Percentiles rank a stretch among this genome's conserved stretches.
Conservation (phyloP, 2,113 vertebrate genomes). For the Oreotrochilus melanogaster region DNA sequence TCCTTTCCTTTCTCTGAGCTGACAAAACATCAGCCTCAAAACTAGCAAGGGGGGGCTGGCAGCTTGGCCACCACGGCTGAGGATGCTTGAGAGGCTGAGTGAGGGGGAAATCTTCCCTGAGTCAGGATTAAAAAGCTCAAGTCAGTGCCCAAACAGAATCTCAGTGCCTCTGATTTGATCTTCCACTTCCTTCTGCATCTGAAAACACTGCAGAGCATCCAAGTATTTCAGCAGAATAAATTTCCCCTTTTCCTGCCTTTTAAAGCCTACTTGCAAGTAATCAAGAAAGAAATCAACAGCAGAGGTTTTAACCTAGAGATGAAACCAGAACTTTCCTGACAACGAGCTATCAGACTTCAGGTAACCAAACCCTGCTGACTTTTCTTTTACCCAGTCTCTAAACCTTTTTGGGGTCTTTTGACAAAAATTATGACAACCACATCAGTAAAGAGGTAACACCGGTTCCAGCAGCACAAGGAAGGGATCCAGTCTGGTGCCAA, state of each 20-base stretch:
- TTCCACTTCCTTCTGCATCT: not conserved
- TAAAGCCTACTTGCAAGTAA: not conserved
- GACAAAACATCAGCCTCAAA: not conserved
- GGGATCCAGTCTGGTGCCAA: not conserved
- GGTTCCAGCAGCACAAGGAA: not conserved
- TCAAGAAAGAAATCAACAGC: not conserved
- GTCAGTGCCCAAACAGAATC: not conserved
- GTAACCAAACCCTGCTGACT: not conserved
- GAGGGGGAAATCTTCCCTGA: not conserved
- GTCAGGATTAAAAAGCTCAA: not conserved
- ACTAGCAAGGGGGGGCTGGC: not conserved
- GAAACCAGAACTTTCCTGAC: not conserved
- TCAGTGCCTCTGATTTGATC: not conserved
- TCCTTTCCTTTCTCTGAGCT: not conserved
- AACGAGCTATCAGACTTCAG: not conserved
- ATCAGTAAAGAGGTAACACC: not conserved
- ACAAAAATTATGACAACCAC: not conserved
- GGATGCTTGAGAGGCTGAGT: not conserved
- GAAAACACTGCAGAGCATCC: not conserved
- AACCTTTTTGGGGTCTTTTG: not conserved
- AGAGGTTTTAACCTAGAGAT: not conserved
- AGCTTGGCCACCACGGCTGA: not conserved
- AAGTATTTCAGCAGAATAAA: not conserved
- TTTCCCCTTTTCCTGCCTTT: not conserved
- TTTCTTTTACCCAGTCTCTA: not conserved